Base-by-base conservation (phyloP, 2,113 vertebrate species). In the Ctenomys sociabilis region DNA sequence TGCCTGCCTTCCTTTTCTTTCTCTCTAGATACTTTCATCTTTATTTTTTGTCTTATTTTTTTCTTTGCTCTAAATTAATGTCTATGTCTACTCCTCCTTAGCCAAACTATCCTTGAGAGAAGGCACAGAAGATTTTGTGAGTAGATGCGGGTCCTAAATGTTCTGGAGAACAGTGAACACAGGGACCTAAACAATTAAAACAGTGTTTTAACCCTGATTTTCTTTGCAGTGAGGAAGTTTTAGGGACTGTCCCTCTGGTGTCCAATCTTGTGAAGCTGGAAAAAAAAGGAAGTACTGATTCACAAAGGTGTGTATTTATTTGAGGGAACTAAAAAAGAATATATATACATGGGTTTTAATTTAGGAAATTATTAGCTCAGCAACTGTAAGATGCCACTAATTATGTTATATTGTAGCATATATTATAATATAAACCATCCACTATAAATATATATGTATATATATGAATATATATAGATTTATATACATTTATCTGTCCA, bases 201-300 rank as follows among this genome's bases (percentile, higher is more conserved):
- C 43, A 49, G 3, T 7, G 14, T 11, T 45, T 93, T 81, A 93
- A 68, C 88, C 45, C 22, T 49, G 19, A 21, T 19, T 75, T 72
- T 63, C 12, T 75, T 87, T 75, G 1, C 22, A 83, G 37, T 28
- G 43, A 88, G 13, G 40, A 94, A 88, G 35, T 72, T 92, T 97
- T 78, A 80, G 73, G 24, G 80, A 4, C 49, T 16, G 11, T 61
- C 37, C 26, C 49, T 93, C 28, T 82, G 57, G 14, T 59, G 17
- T 90, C 94, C 90, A 93, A n/a, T 57, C 37, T 95, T 91, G 78
- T 82, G 77, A 88, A 49, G 7, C 21, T 16, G 6, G 84, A 95
- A 89, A 95, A 89, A 77, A 80, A 93, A 92, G 30, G 14, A 88
- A 70, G 13, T 64, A 30, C 22, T 92, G 59, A 95, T 3, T 92